These are phyloP conservation scores for Apodemus sylvaticus DNA, from an alignment of 2,113 vertebrate species.

Conservation along the genomic window DNA sequence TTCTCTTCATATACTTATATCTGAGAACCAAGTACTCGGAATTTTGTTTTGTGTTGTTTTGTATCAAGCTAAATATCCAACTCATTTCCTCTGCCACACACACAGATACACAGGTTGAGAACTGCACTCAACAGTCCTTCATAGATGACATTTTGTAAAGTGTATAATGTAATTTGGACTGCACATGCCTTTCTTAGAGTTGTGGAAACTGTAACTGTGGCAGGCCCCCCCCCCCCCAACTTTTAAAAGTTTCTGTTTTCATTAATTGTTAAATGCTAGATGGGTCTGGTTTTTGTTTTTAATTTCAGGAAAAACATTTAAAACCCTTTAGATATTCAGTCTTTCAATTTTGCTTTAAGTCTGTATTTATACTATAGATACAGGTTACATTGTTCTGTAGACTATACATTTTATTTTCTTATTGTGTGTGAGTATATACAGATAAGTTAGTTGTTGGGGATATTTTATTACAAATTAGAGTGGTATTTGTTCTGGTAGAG, in stretches of 20 bases:
- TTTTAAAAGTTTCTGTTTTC: slow-evolving; percentile 31
- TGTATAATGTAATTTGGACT: not conserved
- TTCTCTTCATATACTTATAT: not conserved
- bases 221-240: not conserved
- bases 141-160: not conserved
- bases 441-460: not conserved
- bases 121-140: not conserved
- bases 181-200: not conserved
- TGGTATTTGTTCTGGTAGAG: slow-evolving; percentile 33
- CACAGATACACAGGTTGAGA: not conserved
- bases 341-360: slow-evolving; percentile 10
- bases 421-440: not conserved
- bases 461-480: not conserved
- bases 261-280: not conserved
- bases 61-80: not conserved
- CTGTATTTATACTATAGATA: slow-evolving; percentile 6
- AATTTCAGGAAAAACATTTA: not conserved
- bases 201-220: not conserved
- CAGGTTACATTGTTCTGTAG: not conserved
- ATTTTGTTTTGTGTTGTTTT: not conserved
- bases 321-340: not conserved
- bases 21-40: not conserved
- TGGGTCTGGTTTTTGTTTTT: not conserved
- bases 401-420: not conserved
- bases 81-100: not conserved